A percentile compares a stretch with the other conserved stretches of the same genome.
Conservation (phyloP, 2,888 invertebrate genomes). For the Eupithecia dodoneata region DNA sequence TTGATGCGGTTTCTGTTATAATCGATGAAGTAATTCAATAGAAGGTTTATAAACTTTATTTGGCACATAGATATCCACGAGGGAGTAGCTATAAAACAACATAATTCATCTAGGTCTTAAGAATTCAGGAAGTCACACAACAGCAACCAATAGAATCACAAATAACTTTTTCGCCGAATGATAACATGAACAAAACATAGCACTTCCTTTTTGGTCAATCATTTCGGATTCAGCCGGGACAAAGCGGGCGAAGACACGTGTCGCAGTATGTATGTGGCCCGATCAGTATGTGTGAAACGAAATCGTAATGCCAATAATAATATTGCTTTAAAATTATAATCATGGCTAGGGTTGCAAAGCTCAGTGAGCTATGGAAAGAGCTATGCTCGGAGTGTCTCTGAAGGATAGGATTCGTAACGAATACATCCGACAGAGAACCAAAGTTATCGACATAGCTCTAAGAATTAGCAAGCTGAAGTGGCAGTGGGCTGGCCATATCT, state of each 20-base stretch:
- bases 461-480: too few relatives aligned
- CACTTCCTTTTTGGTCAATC: conserved; percentile 33
- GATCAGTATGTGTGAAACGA: conserved; percentile 73
- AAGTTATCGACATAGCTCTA: too few relatives aligned
- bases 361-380: too few relatives aligned
- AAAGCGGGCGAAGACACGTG: conserved; percentile 45
- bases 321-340: conserved; percentile 50
- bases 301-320: conserved; percentile 55
- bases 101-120: background rate
- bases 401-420: too few relatives aligned
- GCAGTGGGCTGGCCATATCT: too few relatives aligned
- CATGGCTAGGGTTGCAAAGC: conserved; percentile 25
- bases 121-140: background rate
- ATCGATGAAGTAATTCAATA: too few relatives aligned
- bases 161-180: conserved; percentile 18
- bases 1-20: too few relatives aligned
- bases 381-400: too few relatives aligned
- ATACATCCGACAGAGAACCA: too few relatives aligned
- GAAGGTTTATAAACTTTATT: too few relatives aligned
- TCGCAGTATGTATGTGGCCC: conserved; percentile 38
- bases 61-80: too few relatives aligned
- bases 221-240: conserved; percentile 30
- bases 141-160: conserved; percentile 8
- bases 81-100: background rate
- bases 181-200: conserved; percentile 25